Conservation (phyloP, 2,113 vertebrate species). For the Chlamydotis undulata region DNA sequence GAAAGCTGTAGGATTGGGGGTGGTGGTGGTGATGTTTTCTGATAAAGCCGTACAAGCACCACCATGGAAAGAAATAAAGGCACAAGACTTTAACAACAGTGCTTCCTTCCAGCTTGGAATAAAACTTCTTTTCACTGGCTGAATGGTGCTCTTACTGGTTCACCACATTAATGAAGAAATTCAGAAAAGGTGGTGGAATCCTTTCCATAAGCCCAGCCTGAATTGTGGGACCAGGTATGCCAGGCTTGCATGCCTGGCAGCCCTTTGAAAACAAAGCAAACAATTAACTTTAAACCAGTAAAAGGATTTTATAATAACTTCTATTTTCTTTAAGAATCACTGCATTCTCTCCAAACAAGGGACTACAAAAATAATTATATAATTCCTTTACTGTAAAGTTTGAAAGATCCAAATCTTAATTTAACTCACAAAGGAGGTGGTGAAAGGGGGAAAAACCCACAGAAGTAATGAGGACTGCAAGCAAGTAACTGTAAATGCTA, state of each 20-base stretch:
- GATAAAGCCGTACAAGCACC: background rate
- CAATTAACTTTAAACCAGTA: background rate
- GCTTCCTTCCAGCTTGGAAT: background rate
- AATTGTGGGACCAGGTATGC: background rate
- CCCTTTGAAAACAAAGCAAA: background rate
- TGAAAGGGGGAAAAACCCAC: background rate
- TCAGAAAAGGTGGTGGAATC: background rate
- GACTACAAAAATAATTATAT: background rate
- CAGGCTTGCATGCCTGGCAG: background rate
- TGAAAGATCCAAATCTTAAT: background rate
- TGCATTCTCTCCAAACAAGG: background rate
- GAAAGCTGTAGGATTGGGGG: background rate
- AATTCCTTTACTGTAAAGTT: background rate
- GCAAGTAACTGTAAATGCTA: background rate
- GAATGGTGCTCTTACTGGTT: background rate
- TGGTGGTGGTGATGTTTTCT: background rate
- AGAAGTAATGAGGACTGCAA: background rate
- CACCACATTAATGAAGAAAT: background rate
- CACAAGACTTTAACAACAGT: background rate
- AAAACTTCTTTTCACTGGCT: background rate
- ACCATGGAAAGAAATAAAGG: background rate
- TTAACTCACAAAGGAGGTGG: background rate
- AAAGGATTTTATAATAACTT: background rate
- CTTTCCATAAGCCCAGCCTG: background rate
- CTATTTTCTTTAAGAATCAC: background rate